Conservation (phyloP, 2,113 vertebrate genomes). For the Chrysemys picta region DNA sequence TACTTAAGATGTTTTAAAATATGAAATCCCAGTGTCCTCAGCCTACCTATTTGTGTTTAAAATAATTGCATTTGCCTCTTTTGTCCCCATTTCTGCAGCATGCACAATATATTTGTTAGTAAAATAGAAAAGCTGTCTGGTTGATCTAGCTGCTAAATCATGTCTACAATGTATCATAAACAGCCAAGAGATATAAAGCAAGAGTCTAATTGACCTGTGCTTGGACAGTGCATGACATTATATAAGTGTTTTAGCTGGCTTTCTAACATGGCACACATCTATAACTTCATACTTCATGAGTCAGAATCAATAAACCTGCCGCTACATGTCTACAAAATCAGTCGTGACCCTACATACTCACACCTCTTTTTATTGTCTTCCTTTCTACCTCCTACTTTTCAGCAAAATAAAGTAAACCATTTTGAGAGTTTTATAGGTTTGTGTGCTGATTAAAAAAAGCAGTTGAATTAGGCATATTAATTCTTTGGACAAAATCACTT, state of each 20-base stretch:
- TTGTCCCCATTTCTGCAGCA: not conserved
- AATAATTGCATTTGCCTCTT: not conserved
- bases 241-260: constrained; percentile 40
- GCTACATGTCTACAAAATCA: constrained; percentile 47
- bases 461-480: not conserved
- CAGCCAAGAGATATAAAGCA: constrained; percentile 31
- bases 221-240: constrained; percentile 33
- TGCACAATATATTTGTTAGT: not conserved
- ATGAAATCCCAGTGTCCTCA: not conserved
- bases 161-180: constrained; percentile 11
- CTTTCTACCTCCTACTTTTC: constrained; percentile 13
- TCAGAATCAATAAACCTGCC: constrained; percentile 58
- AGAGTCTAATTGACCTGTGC: constrained; percentile 39
- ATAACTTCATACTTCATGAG: constrained; percentile 58
- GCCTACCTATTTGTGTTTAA: not conserved
- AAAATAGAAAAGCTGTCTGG: not conserved
- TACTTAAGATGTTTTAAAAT: not conserved
- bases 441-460: constrained; percentile 6
- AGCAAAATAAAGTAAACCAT: constrained; percentile 18
- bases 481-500: constrained; percentile 13
- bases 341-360: not conserved
- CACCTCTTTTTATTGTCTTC: not conserved
- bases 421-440: constrained; percentile 17
- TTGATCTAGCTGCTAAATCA: constrained; percentile 41
- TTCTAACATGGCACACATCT: constrained; percentile 43